Percentiles rank a stretch among this genome's conserved stretches.
phyloP scores from a whole-genome alignment of 1,140 invertebrate genomes.

The Penaeus chinensis region DNA sequence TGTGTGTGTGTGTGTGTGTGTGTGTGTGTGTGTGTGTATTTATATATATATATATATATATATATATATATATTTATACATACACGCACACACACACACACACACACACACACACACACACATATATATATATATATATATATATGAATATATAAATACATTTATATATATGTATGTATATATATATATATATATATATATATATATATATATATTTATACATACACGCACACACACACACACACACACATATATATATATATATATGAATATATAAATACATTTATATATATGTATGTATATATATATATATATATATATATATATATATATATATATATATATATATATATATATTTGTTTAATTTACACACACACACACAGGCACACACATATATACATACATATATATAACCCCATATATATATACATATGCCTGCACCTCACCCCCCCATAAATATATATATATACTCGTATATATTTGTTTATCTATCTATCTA shows the following conservation, averaged over 20 bases:
- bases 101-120: not conserved
- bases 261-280: not conserved
- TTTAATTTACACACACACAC: not conserved
- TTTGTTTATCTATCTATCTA: not conserved
- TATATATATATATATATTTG: constrained; percentile 28
- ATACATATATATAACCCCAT: not conserved
- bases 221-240: too few species aligned
- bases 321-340: constrained; percentile 6
- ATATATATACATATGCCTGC: not conserved
- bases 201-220: constrained; percentile 22
- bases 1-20: constrained; percentile 14
- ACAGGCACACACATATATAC: too few species aligned
- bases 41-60: not conserved
- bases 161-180: not conserved
- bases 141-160: constrained; percentile 15
- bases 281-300: constrained; percentile 9
- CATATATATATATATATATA: not conserved
- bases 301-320: not conserved
- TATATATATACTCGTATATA: not conserved
- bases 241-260: not conserved
- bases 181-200: not conserved
- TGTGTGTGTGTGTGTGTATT: constrained; percentile 17
- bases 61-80: constrained; percentile 15
- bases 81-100: too few species aligned
- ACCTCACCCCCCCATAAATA: not conserved